Conservation (phyloP, 1,140 invertebrate genomes). For the Temnothorax curvispinosus region DNA sequence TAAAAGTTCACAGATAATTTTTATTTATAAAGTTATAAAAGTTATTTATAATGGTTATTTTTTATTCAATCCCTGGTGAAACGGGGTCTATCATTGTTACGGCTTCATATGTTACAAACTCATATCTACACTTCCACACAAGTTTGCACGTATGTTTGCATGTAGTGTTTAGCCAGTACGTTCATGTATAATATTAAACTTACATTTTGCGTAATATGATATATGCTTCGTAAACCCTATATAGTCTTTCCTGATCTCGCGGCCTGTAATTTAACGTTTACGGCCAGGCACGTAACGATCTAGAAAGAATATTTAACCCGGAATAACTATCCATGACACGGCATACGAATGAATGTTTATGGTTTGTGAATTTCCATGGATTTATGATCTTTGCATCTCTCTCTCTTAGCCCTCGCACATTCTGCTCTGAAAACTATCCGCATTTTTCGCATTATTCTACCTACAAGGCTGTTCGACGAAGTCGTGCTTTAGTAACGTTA, state of each 20-base stretch:
- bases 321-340: slow-evolving; percentile 23
- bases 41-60: too few species aligned
- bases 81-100: too few species aligned
- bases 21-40: too few species aligned
- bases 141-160: neutral
- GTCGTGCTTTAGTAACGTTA: neutral
- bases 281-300: neutral
- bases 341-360: slow-evolving; percentile 6
- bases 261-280: slow-evolving; percentile 35
- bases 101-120: too few species aligned
- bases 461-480: neutral
- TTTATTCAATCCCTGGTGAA: too few species aligned
- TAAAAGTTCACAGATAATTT: too few species aligned
- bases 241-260: neutral
- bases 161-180: neutral
- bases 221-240: neutral
- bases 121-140: neutral
- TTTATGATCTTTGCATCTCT: slow-evolving; percentile 25
- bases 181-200: slow-evolving; percentile 14
- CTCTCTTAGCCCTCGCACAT: neutral
- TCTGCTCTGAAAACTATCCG: neutral
- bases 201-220: slow-evolving; percentile 18
- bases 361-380: neutral
- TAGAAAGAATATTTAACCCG: slow-evolving; percentile 31
- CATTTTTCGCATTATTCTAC: neutral